Base-by-base conservation (phyloP, 2,113 vertebrate species). In the Tachuris rubrigastra region DNA sequence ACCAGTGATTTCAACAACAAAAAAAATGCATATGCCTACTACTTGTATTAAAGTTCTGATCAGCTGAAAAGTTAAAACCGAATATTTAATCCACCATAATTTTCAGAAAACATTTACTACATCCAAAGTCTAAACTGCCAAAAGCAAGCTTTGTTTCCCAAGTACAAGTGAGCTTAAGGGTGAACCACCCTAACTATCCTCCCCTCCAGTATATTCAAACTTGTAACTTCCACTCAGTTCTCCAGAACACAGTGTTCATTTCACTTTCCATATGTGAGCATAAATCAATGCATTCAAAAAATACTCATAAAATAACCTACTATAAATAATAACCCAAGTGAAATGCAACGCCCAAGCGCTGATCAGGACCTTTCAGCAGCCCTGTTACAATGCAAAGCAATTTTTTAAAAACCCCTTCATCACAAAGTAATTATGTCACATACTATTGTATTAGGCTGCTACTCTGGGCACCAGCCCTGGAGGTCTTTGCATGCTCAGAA, bases 201-300 rank as follows among this genome's bases (percentile, higher is more conserved):
- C 10, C 50, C 35, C 37, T 58, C 37, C 18, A 62, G 28, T 17
- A 77, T 5, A 86, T 20, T 63, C 22, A 23, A 63, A 28, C 28
- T 23, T 63, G 17, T 4, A 66, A 66, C 17, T 52, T 72, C 13
- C 44, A 65, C n/a, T 66, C 53, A 23, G 12, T 24, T 71, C 30
- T 76, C 30, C 20, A 56, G 27, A 84, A 67, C 1, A 44, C 0
- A 0, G 35, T 2, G 24, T 0, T 0, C 25, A 30, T 15, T 39
- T 6, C 18, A 25, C n/a, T 46, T 75, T 28, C 42, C 33, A 7
- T 6, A 37, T 0, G 6, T 1, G 14, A 73, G 60, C 56, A 76
- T 12, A 52, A 86, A 87, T 19, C 22, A 44, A 33, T 1, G 12
- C 9, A 7, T 37, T 78, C 74, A 58, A 31, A 76, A 83, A 74